Base-by-base conservation (phyloP, 2,113 vertebrate species). In the Lucifuga dentata region DNA sequence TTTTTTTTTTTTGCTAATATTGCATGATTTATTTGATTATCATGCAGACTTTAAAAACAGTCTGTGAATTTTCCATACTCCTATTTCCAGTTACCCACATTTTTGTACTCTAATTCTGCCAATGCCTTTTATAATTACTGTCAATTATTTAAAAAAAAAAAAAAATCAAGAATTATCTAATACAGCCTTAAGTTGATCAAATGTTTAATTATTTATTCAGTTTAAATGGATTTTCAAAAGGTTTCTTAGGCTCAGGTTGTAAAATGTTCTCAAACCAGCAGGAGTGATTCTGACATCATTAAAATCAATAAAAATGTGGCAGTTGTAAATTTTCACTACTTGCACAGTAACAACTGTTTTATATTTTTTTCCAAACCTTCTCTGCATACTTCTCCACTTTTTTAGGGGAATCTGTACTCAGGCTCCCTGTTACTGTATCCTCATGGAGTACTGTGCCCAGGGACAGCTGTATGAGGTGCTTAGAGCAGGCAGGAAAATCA, bases 371-470 rank as follows among this genome's bases (percentile, higher is more conserved):
- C 5, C n/a, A 58, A 15, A 29, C 40, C 24, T n/a, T 23, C 13
- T 20, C 2, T 50, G 2, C 12, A n/a, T 40, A 36, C n/a, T 52
- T 46, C 36, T 56, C n/a, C 76, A 55, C 5, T 20, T 17, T 58
- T 40, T 26, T 89, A 99, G 98, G 90, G 98, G 98, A 0, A 96
- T 99, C 70, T 99, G 98, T 66, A 99, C 98, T 35, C 98, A 99
- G 89, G 98, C 98, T 0, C 98, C 98, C 7, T 99, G 98, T 48
- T 99, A 98, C 90, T 99, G 98, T 90, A 98, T 99, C 92, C 92
- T 99, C 82, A 99, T 99, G 98, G 97, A 99, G 91, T 99, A 98
- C 93, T 99, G 98, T 68, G 98, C 98, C 61, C 98, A 99, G 91
- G 98, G 98, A 4, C 98, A 99, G 90, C 93, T 99, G n/a, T 99